phyloP scores from a whole-genome alignment of 2,113 vertebrate genomes.

The Tor tambroides region DNA sequence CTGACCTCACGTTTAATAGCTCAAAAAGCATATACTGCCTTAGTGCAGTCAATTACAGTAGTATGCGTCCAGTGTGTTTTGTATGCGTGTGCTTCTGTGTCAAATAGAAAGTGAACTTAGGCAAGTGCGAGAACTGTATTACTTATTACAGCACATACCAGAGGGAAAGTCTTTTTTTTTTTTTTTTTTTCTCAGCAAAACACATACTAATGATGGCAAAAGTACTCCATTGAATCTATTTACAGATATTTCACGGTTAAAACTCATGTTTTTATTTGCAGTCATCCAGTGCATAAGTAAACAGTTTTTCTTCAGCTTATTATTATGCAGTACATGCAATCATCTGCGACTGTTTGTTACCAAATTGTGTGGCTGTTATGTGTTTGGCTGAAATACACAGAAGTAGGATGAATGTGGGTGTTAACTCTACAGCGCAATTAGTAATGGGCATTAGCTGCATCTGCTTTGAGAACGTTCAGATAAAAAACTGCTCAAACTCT shows the following conservation, averaged over 20 bases:
- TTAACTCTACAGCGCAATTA: slow-evolving; percentile 1
- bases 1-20: slow-evolving; percentile 36
- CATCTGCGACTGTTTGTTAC: background rate
- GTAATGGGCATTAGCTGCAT: slow-evolving; percentile 18
- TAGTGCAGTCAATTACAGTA: slow-evolving; percentile 11
- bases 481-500: background rate
- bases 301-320: background rate
- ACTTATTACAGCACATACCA: background rate
- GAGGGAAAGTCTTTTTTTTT: background rate
- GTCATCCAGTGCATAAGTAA: background rate
- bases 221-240: background rate
- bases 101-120: slow-evolving; percentile 1
- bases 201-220: background rate
- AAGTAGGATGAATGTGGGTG: background rate
- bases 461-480: background rate
- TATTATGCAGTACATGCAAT: slow-evolving; percentile 23
- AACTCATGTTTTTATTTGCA: background rate
- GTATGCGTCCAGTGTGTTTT: background rate
- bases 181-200: background rate
- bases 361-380: background rate
- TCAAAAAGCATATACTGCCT: slow-evolving; percentile 11
- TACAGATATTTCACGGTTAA: slow-evolving; percentile 4
- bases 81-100: background rate
- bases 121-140: background rate
- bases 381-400: slow-evolving; percentile 23